A percentile compares a stretch with the other conserved stretches of the same genome.
These are phyloP conservation scores for Corella eumyota DNA, from an alignment of 23 tunicate species.

Conservation along the genomic window DNA sequence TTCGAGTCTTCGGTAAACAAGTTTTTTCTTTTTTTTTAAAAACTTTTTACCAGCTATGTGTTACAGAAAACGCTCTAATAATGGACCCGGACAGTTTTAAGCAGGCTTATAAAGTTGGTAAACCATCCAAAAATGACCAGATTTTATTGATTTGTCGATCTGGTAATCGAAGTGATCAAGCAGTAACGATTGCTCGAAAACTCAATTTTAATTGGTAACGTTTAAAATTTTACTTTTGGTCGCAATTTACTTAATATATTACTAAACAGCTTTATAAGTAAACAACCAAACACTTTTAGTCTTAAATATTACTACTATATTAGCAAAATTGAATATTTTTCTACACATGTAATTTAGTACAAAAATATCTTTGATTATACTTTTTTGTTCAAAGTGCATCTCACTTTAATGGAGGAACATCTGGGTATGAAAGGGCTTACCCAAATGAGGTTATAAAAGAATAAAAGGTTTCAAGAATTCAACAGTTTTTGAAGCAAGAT, in stretches of 20 bases:
- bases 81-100: slow-evolving; percentile 19
- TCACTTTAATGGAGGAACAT: not conserved
- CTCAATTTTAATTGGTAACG: slow-evolving; percentile 6
- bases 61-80: slow-evolving; percentile 12
- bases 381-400: not conserved
- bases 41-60: not conserved
- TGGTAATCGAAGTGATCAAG: slow-evolving; percentile 27
- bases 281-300: no score
- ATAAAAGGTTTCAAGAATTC: no score
- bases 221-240: no score
- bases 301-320: no score
- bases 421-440: not conserved
- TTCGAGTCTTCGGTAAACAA: slow-evolving; percentile 22
- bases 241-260: no score
- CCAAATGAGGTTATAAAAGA: not conserved
- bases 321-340: no score
- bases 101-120: slow-evolving; percentile 7
- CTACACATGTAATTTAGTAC: no score
- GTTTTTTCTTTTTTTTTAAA: not conserved
- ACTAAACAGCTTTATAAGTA: no score
- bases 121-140: slow-evolving; percentile 23
- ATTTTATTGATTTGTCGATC: slow-evolving; percentile 44
- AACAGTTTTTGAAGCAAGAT: slow-evolving; percentile 4
- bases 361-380: no score
- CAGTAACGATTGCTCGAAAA: slow-evolving; percentile 11